These are phyloP conservation scores for Hypsopygia costalis DNA, from an alignment of 2,888 invertebrate species.

Conservation along the genomic window DNA sequence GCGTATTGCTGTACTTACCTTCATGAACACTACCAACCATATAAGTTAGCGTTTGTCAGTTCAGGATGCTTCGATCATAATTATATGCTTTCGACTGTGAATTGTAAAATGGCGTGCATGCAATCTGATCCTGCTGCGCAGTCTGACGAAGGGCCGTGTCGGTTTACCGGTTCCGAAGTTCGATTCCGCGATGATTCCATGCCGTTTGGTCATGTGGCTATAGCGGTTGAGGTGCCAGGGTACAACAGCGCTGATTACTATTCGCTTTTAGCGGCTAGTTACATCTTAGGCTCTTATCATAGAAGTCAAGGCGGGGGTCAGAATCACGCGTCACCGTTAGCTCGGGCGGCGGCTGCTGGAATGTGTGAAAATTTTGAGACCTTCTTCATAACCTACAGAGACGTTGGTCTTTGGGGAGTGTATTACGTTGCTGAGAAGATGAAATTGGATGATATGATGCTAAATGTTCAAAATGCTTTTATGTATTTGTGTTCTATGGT, in stretches of 20 bases:
- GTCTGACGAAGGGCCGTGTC: slow-evolving; percentile 58
- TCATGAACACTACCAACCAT: slow-evolving; percentile 88
- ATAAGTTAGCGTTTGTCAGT: slow-evolving; percentile 94
- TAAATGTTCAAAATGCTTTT: slow-evolving; percentile 88
- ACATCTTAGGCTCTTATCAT: slow-evolving; percentile 94
- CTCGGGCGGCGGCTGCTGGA: slow-evolving; percentile 83
- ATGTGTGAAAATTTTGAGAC: slow-evolving; percentile 95
- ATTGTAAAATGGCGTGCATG: slow-evolving; percentile 79
- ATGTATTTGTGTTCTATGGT: slow-evolving; percentile 91
- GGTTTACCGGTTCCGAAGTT: slow-evolving; percentile 94
- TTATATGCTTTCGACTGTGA: slow-evolving; percentile 87
- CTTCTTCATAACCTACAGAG: slow-evolving; percentile 98
- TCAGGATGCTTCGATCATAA: slow-evolving; percentile 95
- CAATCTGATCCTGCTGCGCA: slow-evolving; percentile 56
- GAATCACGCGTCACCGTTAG: slow-evolving; percentile 90
- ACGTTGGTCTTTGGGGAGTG: slow-evolving; percentile 97
- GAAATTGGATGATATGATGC: slow-evolving; percentile 85
- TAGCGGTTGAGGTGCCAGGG: slow-evolving; percentile 95
- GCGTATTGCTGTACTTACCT: neutral
- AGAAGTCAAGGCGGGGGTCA: slow-evolving; percentile 92
- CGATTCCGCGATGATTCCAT: slow-evolving; percentile 93
- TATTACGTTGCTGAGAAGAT: slow-evolving; percentile 89
- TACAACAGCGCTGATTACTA: slow-evolving; percentile 95
- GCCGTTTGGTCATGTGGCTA: slow-evolving; percentile 92
- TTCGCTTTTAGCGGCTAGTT: slow-evolving; percentile 95